phyloP scores from a whole-genome alignment of 2,113 vertebrate species.

The Ophiodon elongatus region DNA sequence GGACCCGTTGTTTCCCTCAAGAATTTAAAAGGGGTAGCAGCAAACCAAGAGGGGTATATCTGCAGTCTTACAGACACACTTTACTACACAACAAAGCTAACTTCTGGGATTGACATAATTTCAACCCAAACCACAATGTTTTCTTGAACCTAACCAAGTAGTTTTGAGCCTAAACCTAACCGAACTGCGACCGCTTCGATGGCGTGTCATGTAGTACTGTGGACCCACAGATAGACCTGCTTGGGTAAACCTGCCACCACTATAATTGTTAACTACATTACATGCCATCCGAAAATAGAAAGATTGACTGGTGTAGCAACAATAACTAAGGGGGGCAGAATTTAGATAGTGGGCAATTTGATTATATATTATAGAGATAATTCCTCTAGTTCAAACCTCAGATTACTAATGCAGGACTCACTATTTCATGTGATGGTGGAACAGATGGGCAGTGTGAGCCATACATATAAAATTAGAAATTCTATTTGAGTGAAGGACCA shows the following conservation, averaged over 20 bases:
- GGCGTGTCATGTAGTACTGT: too few species aligned
- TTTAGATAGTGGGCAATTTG: background rate
- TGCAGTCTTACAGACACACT: too few species aligned
- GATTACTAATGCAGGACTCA: background rate
- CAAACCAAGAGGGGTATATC: too few species aligned
- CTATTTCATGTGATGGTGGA: background rate
- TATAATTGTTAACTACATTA: background rate
- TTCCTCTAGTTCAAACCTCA: background rate
- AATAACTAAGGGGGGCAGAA: background rate
- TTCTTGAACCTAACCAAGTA: too few species aligned
- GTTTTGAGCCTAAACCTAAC: too few species aligned
- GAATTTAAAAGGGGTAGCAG: background rate
- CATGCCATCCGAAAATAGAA: background rate
- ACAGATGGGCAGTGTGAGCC: background rate
- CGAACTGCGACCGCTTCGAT: too few species aligned
- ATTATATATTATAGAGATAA: background rate
- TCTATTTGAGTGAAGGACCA: conserved; percentile 6
- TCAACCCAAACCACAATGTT: too few species aligned
- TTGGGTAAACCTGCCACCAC: background rate
- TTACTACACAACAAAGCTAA: too few species aligned
- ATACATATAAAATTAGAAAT: background rate
- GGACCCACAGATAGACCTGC: too few species aligned
- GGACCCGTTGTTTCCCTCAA: background rate
- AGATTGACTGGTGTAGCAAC: background rate
- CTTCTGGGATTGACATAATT: too few species aligned